Base-by-base conservation (phyloP, 2,113 vertebrate genomes). In the Chunga burmeisteri region DNA sequence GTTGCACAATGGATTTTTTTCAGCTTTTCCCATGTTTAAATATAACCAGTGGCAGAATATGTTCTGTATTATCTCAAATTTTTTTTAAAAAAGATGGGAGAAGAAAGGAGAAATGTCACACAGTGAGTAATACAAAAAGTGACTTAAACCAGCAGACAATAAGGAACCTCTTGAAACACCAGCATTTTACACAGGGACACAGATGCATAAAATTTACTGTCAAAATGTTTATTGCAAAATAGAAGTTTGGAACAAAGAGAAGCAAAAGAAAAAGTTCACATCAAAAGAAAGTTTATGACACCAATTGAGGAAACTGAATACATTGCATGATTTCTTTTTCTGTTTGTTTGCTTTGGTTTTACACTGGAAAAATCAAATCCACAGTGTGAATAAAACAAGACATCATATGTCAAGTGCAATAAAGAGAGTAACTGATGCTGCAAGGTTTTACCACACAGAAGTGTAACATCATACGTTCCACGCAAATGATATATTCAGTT, bases 151-250 rank as follows among this genome's bases (percentile, higher is more conserved):
- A 89, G 78, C 40, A 80, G 79, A 77, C 77, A 91, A 63, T 56
- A 68, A 78, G 47, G 40, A 86, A 81, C 15, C 34, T 86, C 70
- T 90, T 72, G 55, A 84, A 96, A 96, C 32, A 90, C 18, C 59
- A 88, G 66, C 5, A 3, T 80, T 97, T 97, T 94, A 98, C 97
- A 98, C 93, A 98, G 97, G 86, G 96, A 98, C 97, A 98, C 98
- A 93, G 94, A 97, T 96, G 96, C 98, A 93, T 97, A 97, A 89
- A 97, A 92, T 98, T 98, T 98, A 98, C 98, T 98, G 98, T 98
- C 98, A 98, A 98, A 98, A 98, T 93, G 97, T 99, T 98, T 99
- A 99, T 99, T 99, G 98, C 98, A 98, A 98, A 98, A 98, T 97
- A 97, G 98, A 98, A 97, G 97, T 94, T 97, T 96, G 96, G 97